A percentile compares a stretch with the other conserved stretches of the same genome.
These are phyloP conservation scores for Ypsolopha scabrella DNA, from an alignment of 2,888 invertebrate species.

Conservation along the genomic window DNA sequence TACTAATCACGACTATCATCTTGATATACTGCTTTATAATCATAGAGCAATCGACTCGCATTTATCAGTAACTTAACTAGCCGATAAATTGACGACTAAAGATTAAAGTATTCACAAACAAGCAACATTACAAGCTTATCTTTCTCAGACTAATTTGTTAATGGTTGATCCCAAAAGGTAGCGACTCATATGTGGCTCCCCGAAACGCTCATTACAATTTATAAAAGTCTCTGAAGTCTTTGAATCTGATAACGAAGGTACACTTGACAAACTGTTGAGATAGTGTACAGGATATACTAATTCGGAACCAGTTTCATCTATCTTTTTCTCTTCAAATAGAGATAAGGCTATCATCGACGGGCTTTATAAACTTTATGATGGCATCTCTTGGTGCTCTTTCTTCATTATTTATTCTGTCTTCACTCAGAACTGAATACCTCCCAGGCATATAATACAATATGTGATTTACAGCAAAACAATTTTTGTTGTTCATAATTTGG, in stretches of 20 bases:
- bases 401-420: no score
- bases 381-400: not conserved
- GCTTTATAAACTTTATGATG: constrained; percentile 17
- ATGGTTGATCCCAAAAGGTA: constrained; percentile 46
- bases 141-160: constrained; percentile 53
- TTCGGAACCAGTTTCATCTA: constrained; percentile 40
- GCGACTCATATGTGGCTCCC: constrained; percentile 29
- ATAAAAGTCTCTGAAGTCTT: constrained; percentile 39
- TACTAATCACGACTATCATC: constrained; percentile 44
- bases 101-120: constrained; percentile 53
- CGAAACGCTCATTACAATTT: constrained; percentile 29
- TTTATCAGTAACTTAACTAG: constrained; percentile 56
- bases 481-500: no score
- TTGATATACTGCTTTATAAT: constrained; percentile 55
- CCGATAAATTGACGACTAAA: constrained; percentile 56
- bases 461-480: no score
- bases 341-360: constrained; percentile 38
- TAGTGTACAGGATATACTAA: constrained; percentile 48
- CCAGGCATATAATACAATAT: no score
- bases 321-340: constrained; percentile 30
- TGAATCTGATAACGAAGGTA: constrained; percentile 43
- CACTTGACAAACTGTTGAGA: constrained; percentile 46
- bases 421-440: no score
- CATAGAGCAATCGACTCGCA: constrained; percentile 45
- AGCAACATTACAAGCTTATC: constrained; percentile 54